Percentiles rank a stretch among this genome's conserved stretches.
phyloP scores from a whole-genome alignment of 2,113 vertebrate species.

The Dascyllus trimaculatus region DNA sequence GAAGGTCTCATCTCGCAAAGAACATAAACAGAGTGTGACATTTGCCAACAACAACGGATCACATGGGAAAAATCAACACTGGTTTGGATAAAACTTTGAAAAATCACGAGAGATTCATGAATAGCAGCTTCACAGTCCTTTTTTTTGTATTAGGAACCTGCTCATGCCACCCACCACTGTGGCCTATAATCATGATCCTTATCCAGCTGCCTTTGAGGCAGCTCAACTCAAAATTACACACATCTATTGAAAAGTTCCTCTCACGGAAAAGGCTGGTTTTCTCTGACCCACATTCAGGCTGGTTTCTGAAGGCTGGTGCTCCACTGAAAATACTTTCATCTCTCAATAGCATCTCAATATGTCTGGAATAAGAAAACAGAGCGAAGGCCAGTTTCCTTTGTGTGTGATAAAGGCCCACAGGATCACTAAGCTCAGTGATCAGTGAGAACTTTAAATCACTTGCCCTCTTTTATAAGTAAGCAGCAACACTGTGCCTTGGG shows the following conservation, averaged over 20 bases:
- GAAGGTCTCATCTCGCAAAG: constrained; percentile 29
- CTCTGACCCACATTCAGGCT: constrained; percentile 59
- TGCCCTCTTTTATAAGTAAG: background rate
- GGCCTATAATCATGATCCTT: constrained; percentile 45
- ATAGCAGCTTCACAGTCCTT: constrained; percentile 14
- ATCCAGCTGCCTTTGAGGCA: constrained; percentile 37
- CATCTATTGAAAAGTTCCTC: constrained; percentile 29
- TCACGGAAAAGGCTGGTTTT: constrained; percentile 16
- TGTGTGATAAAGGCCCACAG: background rate
- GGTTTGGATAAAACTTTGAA: constrained; percentile 1
- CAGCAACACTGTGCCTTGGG: background rate
- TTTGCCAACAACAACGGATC: constrained; percentile 20
- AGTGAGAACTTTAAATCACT: background rate
- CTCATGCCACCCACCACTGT: background rate
- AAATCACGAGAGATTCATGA: background rate
- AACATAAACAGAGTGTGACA: constrained; percentile 37
- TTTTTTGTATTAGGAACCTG: background rate
- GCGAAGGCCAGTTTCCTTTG: constrained; percentile 1
- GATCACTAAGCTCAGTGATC: background rate
- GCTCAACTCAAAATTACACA: constrained; percentile 42
- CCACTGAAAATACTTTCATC: constrained; percentile 30
- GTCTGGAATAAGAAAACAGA: constrained; percentile 11
- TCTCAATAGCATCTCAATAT: constrained; percentile 13
- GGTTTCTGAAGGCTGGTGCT: constrained; percentile 8
- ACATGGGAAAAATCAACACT: constrained; percentile 6